These are phyloP conservation scores for Mythimna pallens DNA, from an alignment of 2,888 invertebrate species.

Conservation along the genomic window DNA sequence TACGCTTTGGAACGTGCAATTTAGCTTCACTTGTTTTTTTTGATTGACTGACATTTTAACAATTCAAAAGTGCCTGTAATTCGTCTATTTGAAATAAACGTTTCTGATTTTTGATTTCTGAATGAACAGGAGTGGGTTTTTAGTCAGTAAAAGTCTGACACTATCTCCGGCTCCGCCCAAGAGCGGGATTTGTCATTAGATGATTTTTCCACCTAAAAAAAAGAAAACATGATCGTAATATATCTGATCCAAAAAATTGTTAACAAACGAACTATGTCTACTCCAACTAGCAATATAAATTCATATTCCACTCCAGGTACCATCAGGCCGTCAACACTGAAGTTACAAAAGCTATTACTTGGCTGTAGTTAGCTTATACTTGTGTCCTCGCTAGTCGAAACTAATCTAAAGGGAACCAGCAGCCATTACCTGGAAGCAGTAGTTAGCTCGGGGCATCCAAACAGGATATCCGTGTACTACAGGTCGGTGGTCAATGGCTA, in stretches of 20 bases:
- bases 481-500: constrained; percentile 5
- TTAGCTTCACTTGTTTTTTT: too few species aligned
- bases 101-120: too few species aligned
- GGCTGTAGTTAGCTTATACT: constrained; percentile 15
- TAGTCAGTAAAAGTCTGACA: too few species aligned
- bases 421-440: constrained; percentile 24
- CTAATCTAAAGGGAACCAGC: constrained; percentile 38
- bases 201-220: too few species aligned
- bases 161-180: too few species aligned
- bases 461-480: constrained; percentile 36
- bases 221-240: too few species aligned
- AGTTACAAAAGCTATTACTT: constrained; percentile 42
- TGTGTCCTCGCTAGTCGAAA: constrained; percentile 43
- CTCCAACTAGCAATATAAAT: background rate
- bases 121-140: too few species aligned
- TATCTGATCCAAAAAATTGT: background rate
- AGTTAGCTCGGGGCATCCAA: constrained; percentile 32
- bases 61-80: too few species aligned
- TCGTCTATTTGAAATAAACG: too few species aligned
- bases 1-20: too few species aligned
- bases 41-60: too few species aligned
- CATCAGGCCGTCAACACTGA: constrained; percentile 6
- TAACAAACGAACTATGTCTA: background rate
- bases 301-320: constrained; percentile 8
- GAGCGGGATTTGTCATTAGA: too few species aligned